phyloP scores from a whole-genome alignment of 2,888 invertebrate species.

The Brachylomia viminalis region DNA sequence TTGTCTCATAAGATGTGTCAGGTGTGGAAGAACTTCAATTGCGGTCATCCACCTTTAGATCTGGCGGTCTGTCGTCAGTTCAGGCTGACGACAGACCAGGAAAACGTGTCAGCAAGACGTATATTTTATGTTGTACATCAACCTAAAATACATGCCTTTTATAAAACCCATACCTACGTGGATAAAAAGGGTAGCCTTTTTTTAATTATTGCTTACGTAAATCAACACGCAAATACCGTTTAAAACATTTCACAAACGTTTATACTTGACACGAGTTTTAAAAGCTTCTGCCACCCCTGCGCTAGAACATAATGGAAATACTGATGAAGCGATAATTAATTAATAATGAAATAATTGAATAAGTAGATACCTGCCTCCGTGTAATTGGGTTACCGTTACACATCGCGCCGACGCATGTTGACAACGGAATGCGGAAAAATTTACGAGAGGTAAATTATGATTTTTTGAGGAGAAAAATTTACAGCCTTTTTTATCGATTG shows the following conservation, averaged over 20 bases:
- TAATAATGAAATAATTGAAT: slow-evolving; percentile 65
- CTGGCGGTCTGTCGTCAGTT: background rate
- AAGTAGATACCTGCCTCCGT: slow-evolving; percentile 28
- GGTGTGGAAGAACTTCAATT: too few species aligned
- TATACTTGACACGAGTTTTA: slow-evolving; percentile 6
- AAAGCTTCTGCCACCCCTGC: slow-evolving; percentile 37
- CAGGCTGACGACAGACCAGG: too few species aligned
- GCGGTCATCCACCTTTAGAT: background rate
- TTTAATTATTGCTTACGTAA: background rate
- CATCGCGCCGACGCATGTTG: background rate
- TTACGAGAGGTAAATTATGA: background rate
- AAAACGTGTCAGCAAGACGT: too few species aligned
- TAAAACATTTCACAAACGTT: background rate
- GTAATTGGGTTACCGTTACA: slow-evolving; percentile 52
- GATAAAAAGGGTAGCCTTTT: background rate
- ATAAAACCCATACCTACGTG: background rate
- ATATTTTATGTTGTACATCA: too few species aligned
- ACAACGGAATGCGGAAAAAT: slow-evolving; percentile 18
- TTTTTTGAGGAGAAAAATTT: background rate
- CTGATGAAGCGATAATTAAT: slow-evolving; percentile 68
- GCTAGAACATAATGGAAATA: slow-evolving; percentile 57
- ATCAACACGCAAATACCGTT: background rate
- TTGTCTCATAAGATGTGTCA: too few species aligned
- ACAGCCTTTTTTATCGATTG: too few species aligned
- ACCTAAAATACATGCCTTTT: background rate